Conservation (phyloP, 2,113 vertebrate genomes). For the Osmerus eperlanus region DNA sequence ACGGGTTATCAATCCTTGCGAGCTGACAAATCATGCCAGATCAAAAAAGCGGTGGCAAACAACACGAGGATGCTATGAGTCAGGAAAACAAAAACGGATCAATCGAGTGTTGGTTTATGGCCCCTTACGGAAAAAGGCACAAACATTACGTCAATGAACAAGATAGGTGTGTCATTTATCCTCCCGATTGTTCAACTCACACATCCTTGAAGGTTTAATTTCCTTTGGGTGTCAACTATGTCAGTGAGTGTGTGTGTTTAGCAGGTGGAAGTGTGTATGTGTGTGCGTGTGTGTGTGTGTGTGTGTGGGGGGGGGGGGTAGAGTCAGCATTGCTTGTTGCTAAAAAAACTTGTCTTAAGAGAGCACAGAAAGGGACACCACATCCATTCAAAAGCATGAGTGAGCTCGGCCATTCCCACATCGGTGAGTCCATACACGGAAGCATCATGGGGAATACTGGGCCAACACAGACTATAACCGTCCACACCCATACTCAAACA, state of each 20-base stretch:
- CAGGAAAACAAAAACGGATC: conserved; percentile 23
- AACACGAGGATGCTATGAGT: neutral
- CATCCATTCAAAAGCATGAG: no score
- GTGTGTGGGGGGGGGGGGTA: neutral
- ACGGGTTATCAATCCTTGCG: conserved; percentile 56
- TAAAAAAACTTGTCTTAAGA: no score
- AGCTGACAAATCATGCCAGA: conserved; percentile 23
- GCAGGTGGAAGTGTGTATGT: neutral
- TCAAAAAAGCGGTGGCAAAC: no score
- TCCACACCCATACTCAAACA: no score
- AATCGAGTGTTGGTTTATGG: conserved; percentile 40
- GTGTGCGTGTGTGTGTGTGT: neutral
- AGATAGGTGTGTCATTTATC: conserved; percentile 28
- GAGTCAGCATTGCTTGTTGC: no score
- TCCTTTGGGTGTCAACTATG: neutral
- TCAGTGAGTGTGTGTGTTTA: neutral
- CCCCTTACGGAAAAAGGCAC: conserved; percentile 9
- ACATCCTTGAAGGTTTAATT: conserved; percentile 6
- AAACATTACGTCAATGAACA: conserved; percentile 30
- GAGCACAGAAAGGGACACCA: no score
- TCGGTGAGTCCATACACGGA: no score
- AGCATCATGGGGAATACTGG: no score
- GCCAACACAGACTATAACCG: no score
- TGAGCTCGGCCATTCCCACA: no score
- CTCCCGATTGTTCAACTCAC: conserved; percentile 17